Evolutionary conservation across 2,797 vertebrate species (phyloP).

Genomic region (Danio albolineatus): DNA sequence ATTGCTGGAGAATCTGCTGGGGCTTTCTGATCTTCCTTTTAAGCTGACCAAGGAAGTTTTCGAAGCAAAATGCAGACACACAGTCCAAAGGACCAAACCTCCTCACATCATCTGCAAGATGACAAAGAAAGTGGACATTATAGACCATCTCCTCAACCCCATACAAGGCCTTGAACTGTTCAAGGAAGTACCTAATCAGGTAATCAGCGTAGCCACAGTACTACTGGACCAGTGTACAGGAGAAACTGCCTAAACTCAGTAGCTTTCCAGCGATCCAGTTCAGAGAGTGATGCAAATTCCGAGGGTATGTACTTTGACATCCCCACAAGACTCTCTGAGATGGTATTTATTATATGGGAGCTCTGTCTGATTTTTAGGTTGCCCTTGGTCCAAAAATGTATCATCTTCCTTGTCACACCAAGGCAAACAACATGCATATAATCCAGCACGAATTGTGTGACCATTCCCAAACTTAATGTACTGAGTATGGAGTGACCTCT

Average conservation of each 20-base stretch:
- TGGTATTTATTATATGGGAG: neutral
- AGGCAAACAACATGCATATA: neutral
- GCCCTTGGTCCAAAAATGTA: neutral
- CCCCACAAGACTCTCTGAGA: no score
- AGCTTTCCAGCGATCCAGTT: no score
- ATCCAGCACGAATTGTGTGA: neutral
- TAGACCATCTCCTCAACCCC: neutral
- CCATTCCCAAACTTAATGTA: neutral
- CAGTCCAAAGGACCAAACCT: neutral
- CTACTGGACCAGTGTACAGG: neutral
- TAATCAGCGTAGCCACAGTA: neutral
- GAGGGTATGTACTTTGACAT: no score
- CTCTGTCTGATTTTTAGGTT: constrained; percentile 1
- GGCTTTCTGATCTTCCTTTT: neutral
- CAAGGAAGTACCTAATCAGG: neutral
- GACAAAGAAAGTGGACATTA: constrained; percentile 1
- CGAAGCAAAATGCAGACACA: neutral
- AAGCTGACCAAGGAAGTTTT: neutral
- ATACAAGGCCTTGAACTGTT: neutral
- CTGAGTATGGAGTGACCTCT: neutral
- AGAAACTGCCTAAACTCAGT: neutral
- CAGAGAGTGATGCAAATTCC: no score
- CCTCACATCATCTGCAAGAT: constrained; percentile 2
- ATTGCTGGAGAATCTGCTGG: neutral
- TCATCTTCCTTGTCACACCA: neutral